A percentile compares a stretch with the other conserved stretches of the same genome.
phyloP scores from a whole-genome alignment of 2,113 vertebrate genomes.

The Sceloporus undulatus region DNA sequence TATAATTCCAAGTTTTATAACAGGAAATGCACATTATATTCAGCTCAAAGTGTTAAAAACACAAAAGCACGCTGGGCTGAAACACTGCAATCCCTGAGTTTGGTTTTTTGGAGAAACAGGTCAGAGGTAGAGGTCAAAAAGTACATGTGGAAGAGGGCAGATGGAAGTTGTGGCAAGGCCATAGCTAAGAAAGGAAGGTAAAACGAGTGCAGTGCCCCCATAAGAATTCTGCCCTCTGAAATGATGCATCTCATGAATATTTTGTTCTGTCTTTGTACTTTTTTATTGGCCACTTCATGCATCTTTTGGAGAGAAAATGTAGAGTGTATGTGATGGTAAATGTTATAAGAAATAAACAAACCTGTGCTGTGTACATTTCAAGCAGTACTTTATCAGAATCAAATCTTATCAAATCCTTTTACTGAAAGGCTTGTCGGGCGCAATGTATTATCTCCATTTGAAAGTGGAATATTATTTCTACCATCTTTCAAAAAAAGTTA shows the following conservation, averaged over 20 bases:
- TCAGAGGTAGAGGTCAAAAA: too few relatives aligned
- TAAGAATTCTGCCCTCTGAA: too few relatives aligned
- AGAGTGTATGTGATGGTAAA: background rate
- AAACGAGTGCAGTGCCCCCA: too few relatives aligned
- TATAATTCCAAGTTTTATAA: too few relatives aligned
- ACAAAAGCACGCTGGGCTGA: too few relatives aligned
- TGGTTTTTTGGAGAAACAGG: too few relatives aligned
- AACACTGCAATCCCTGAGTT: too few relatives aligned
- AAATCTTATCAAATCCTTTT: background rate
- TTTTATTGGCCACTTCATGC: background rate
- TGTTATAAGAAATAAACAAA: background rate
- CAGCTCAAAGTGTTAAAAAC: too few relatives aligned
- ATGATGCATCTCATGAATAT: background rate
- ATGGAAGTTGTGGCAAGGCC: too few relatives aligned
- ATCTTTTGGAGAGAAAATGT: background rate
- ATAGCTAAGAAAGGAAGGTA: too few relatives aligned
- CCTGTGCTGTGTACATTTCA: background rate
- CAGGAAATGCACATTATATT: too few relatives aligned
- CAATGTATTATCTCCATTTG: background rate
- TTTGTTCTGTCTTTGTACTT: background rate
- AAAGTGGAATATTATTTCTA: background rate
- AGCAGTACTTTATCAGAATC: background rate
- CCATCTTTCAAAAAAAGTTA: background rate
- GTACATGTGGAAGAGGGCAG: too few relatives aligned
- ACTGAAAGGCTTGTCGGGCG: background rate